A percentile compares a stretch with the other conserved stretches of the same genome.
phyloP scores from a whole-genome alignment of 2,888 invertebrate species.

The Syrista parreyssii region DNA sequence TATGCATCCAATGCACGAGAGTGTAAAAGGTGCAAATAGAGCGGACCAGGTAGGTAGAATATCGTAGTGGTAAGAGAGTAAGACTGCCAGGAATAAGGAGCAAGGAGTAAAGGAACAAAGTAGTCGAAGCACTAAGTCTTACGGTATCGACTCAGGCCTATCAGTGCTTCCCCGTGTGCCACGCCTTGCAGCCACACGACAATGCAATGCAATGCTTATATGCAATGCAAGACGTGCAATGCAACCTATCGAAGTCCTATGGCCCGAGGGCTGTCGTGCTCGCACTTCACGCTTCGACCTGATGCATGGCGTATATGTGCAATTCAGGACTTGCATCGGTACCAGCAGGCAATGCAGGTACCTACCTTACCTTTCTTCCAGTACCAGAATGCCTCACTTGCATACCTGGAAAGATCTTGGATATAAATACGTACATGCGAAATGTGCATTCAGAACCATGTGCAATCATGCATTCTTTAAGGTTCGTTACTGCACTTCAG shows the following conservation, averaged over 20 bases:
- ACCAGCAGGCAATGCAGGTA: neutral
- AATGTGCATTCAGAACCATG: neutral
- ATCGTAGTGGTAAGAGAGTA: neutral
- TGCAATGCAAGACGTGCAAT: slow-evolving; percentile 35
- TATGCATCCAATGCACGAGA: neutral
- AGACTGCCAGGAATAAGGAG: slow-evolving; percentile 22
- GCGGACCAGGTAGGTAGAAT: neutral
- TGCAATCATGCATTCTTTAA: neutral
- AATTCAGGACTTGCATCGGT: neutral
- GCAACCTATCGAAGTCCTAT: slow-evolving; percentile 23
- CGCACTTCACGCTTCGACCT: neutral
- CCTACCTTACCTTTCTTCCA: neutral
- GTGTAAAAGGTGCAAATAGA: neutral
- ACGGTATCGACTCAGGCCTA: slow-evolving; percentile 43
- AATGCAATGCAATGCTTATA: slow-evolving; percentile 40
- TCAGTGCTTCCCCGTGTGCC: slow-evolving; percentile 47
- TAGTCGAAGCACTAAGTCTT: slow-evolving; percentile 23
- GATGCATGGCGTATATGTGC: neutral
- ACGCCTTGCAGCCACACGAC: slow-evolving; percentile 47
- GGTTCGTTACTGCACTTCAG: neutral
- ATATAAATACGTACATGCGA: neutral
- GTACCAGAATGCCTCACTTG: neutral
- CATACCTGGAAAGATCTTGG: neutral
- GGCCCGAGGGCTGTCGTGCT: neutral
- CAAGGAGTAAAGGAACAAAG: slow-evolving; percentile 19